phyloP scores from a whole-genome alignment of 1,140 invertebrate genomes.

The Lucilia cuprina region DNA sequence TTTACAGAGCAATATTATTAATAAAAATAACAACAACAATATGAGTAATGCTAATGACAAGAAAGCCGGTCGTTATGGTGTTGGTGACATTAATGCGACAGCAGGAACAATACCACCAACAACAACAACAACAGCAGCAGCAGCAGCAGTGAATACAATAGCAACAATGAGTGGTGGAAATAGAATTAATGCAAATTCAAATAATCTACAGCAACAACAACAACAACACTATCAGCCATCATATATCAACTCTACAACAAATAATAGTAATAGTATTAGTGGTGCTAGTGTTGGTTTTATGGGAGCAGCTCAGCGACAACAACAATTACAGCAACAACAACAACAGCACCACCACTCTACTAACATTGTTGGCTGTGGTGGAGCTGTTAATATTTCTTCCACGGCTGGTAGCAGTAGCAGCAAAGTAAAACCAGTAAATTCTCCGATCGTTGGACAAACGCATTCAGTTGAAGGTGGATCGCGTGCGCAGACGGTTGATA shows the following conservation, averaged over 20 bases:
- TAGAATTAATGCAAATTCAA: constrained; percentile 4
- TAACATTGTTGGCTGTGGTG: constrained; percentile 11
- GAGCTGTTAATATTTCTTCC: neutral
- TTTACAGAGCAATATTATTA: constrained; percentile 11
- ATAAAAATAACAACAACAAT: constrained; percentile 20
- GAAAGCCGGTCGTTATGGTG: constrained; percentile 32
- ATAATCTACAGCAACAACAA: neutral
- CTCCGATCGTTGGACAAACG: constrained; percentile 34
- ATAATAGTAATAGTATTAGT: neutral
- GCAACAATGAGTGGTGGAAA: constrained; percentile 25
- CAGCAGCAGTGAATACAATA: too few relatives aligned
- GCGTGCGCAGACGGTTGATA: constrained; percentile 46
- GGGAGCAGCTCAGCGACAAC: neutral
- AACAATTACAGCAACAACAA: constrained; percentile 20
- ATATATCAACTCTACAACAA: neutral
- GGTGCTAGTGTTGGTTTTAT: constrained; percentile 13
- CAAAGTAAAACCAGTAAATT: constrained; percentile 37
- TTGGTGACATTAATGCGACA: constrained; percentile 15
- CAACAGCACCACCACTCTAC: constrained; percentile 1
- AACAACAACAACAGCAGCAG: neutral
- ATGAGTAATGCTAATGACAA: constrained; percentile 9
- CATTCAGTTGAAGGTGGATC: constrained; percentile 57
- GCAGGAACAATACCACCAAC: neutral
- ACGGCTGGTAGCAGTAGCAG: neutral
- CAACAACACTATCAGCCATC: neutral